phyloP scores from a whole-genome alignment of 2,113 vertebrate species.

The Meriones unguiculatus region DNA sequence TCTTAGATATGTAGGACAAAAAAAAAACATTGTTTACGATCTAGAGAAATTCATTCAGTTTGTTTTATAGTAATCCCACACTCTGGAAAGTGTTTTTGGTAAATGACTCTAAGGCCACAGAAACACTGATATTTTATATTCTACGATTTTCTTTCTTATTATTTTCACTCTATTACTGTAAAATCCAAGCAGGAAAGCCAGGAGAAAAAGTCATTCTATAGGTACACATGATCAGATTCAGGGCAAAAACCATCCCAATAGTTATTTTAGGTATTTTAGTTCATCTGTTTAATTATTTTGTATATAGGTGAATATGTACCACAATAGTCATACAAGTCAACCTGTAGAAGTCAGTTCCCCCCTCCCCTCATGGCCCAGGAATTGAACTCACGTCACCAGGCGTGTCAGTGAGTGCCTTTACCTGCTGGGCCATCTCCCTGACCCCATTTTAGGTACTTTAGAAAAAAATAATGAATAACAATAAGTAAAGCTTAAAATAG shows the following conservation, averaged over 20 bases:
- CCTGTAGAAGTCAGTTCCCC: not conserved
- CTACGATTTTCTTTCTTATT: conserved; percentile 14
- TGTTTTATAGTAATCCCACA: conserved; percentile 52
- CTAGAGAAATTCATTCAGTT: conserved; percentile 48
- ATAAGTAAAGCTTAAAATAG: not conserved
- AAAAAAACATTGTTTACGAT: conserved; percentile 30
- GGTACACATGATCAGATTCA: not conserved
- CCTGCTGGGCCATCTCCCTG: not conserved
- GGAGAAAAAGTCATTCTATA: not conserved
- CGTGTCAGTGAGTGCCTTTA: not conserved
- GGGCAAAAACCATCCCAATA: conserved; percentile 37
- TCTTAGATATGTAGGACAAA: conserved; percentile 27
- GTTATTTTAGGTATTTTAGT: not conserved
- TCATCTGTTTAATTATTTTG: not conserved
- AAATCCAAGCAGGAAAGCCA: conserved; percentile 34
- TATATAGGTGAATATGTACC: no score
- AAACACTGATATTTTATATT: conserved; percentile 39
- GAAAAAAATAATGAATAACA: not conserved
- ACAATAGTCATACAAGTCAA: no score
- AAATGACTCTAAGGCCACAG: conserved; percentile 12
- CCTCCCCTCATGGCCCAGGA: no score
- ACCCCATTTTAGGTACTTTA: not conserved
- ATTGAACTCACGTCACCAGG: no score
- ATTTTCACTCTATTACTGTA: not conserved
- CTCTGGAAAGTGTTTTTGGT: conserved; percentile 42